These are phyloP conservation scores for Agonopterix heracliana DNA, from an alignment of 2,888 invertebrate species.

Conservation along the genomic window DNA sequence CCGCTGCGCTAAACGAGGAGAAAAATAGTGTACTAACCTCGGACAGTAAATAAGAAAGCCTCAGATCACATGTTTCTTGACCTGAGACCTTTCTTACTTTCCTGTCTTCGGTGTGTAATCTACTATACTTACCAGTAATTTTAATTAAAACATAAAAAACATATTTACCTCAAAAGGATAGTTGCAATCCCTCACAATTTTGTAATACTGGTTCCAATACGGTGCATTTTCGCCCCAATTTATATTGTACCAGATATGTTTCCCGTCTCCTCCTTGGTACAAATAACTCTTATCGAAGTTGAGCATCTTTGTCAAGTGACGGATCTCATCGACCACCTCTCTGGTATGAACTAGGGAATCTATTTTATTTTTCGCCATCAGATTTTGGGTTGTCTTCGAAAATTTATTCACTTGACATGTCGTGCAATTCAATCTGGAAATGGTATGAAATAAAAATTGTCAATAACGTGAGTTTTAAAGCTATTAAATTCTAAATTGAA, in stretches of 20 bases:
- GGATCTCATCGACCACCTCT: slow-evolving; percentile 55
- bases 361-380: slow-evolving; percentile 51
- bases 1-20: no score
- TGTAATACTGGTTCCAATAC: slow-evolving; percentile 68
- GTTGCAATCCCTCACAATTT: slow-evolving; percentile 48
- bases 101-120: no score
- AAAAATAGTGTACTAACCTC: no score
- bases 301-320: slow-evolving; percentile 47
- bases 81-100: no score
- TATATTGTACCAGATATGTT: slow-evolving; percentile 48
- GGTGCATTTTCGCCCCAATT: slow-evolving; percentile 69
- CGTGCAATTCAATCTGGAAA: slow-evolving; percentile 58
- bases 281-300: slow-evolving; percentile 37
- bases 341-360: slow-evolving; percentile 45
- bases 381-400: slow-evolving; percentile 53
- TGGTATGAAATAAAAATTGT: neutral
- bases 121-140: no score
- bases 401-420: slow-evolving; percentile 58
- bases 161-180: slow-evolving; percentile 59
- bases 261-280: slow-evolving; percentile 9
- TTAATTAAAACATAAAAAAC: neutral
- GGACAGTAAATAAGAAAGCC: no score
- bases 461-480: neutral
- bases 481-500: no score
- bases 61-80: no score